Conservation (phyloP, 2,797 vertebrate genomes). For the Lepidocolaptes lacrymiger region DNA sequence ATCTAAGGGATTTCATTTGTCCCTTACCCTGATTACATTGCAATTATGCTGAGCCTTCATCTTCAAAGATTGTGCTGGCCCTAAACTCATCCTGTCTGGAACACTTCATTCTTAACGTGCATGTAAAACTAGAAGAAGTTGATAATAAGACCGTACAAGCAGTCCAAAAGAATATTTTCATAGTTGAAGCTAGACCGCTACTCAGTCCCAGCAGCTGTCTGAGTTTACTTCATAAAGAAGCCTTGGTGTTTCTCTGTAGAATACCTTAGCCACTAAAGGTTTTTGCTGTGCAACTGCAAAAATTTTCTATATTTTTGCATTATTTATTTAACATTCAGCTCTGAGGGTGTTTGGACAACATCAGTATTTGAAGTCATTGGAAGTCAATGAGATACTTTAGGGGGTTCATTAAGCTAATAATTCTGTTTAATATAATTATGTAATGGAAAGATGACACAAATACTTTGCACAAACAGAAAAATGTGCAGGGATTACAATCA, state of each 20-base stretch:
- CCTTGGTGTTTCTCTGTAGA: not conserved
- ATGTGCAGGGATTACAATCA: not conserved
- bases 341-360: not conserved
- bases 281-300: not conserved
- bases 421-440: slow-evolving; percentile 8
- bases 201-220: not conserved
- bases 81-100: not conserved
- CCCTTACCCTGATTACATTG: not conserved
- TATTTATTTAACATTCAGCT: not conserved
- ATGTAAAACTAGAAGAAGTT: not conserved
- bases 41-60: not conserved
- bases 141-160: not conserved
- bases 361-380: not conserved
- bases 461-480: slow-evolving; percentile 12
- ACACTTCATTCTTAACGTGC: not conserved
- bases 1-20: not conserved
- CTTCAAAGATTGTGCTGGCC: not conserved
- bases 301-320: not conserved
- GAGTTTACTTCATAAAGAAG: not conserved
- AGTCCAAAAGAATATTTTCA: not conserved
- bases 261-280: not conserved
- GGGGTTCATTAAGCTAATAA: not conserved
- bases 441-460: slow-evolving; percentile 2
- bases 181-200: not conserved
- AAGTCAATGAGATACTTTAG: not conserved